Evolutionary conservation across 2,797 vertebrate genomes (phyloP), one percentile per base, ranked within the genome.

Genomic region (Molothrus aeneus): DNA sequence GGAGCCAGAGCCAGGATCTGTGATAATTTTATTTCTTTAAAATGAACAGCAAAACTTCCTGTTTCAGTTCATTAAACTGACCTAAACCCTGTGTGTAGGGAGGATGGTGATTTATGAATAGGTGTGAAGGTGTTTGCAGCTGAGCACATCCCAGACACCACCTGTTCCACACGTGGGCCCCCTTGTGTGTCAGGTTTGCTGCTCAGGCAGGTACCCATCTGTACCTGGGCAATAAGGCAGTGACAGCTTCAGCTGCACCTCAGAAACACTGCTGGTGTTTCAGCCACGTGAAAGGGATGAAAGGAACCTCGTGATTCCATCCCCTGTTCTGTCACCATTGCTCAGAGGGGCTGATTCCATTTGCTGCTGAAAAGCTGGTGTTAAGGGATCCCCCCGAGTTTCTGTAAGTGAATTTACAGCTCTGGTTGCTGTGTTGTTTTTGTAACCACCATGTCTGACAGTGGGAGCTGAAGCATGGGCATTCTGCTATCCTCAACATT

Each of bases 91-190:
- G 8, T 8, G 10, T 53, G 18, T 22, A 26, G 74, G 56, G 20
- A 74, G 47, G 21, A 25, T 57, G 66, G 28, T 59, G 80, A 53
- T 68, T 74, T 60, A 16, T 56, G 45, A 88, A 60, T 31, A 29
- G 50, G n/a, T 1, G 18, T 83, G 65, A 6, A 57, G 86, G 1
- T 38, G 31, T 25, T 74, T 38, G 53, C 48, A 25, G 53, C 13
- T 31, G 36, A 91, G 45, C 60, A 11, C 10, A 4, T 42, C 38
- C 10, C 53, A 34, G 32, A 3, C 59, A 7, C 31, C 21, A 80
- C 53, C 63, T 0, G 0, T 42, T 54, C 22, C 53, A 20, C 51
- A 3, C 0, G 0, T 4, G 17, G 26, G 32, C n/a, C 75, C 17
- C 65, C 40, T 18, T 29, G 36, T 38, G 13, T 1, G 1, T 4